A percentile compares a stretch with the other conserved stretches of the same genome.
phyloP scores from a whole-genome alignment of 2,113 vertebrate species.

The Lophochroa leadbeateri region DNA sequence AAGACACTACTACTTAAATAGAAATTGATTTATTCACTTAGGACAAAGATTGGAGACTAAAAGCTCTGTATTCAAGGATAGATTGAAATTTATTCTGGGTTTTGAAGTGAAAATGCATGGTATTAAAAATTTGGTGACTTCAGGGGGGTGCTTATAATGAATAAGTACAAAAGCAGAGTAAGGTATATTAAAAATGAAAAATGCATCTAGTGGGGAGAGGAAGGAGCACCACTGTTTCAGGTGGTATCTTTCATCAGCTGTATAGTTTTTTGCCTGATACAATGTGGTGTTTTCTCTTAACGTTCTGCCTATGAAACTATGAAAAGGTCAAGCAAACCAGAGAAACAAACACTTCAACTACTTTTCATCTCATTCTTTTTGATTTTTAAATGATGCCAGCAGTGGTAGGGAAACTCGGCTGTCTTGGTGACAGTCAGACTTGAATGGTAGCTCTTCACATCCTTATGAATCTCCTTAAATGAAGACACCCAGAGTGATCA shows the following conservation, averaged over 20 bases:
- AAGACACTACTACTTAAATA: constrained; percentile 44
- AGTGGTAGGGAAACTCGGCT: background rate
- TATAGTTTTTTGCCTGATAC: background rate
- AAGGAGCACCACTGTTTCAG: background rate
- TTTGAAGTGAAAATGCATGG: constrained; percentile 54
- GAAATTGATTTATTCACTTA: constrained; percentile 68
- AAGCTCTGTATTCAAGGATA: constrained; percentile 29
- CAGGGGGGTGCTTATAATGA: constrained; percentile 32
- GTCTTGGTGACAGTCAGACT: background rate
- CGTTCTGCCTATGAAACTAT: background rate
- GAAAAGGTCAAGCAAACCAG: background rate
- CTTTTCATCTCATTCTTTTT: background rate
- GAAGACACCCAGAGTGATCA: background rate
- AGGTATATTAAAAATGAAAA: background rate
- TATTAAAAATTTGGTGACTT: constrained; percentile 47
- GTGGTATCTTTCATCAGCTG: background rate
- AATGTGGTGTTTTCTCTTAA: background rate
- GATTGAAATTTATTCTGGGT: constrained; percentile 65
- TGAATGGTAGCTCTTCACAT: background rate
- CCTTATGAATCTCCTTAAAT: background rate
- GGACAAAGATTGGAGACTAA: constrained; percentile 20
- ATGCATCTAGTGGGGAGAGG: background rate
- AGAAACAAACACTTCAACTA: background rate
- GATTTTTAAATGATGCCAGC: background rate
- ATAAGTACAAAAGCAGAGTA: background rate